Base-by-base conservation (phyloP, 2,888 invertebrate species). In the Odontomyia ornata region DNA sequence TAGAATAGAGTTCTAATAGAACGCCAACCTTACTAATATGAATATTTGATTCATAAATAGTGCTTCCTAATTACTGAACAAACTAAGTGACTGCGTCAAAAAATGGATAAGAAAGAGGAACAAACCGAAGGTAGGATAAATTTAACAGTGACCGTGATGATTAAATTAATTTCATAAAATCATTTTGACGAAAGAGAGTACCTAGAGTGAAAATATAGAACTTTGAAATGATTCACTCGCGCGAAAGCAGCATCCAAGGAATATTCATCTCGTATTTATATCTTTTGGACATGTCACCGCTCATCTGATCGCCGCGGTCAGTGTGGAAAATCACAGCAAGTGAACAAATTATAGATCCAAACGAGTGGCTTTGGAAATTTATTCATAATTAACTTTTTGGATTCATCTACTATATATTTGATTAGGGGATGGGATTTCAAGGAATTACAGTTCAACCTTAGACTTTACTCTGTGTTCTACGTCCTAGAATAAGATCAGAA, bases 181-280 rank as follows among this genome's bases (percentile, higher is more conserved):
- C 3, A 36, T 56, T 28, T 9, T 46, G 27, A 21, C 21, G 25
- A 21, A 60, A 21, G 23, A 60, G 13, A 21, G 2, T 18, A 60
- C 13, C 4, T 15, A 9, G 52, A 4, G 52, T 13, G 3, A 21
- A 21, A 52, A 72, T 71, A 47, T 69, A 23, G n/a, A 28, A 30
- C 18, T n/a, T 28, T 72, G 28, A 52, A 72, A 60, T 73, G 73
- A 73, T 60, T 73, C 73, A 73, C 52, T 21, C 2, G 30, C 57
- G 47, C 25, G 73, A 73, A 73, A 60, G 73, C 43, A 60, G 57
- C 72, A 25, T 69, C 69, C 47, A 57, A 73, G 73, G 30, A 60
- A 73, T 60, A 60, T 73, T 73, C 73, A 73, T 60, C 36, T 60
- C 21, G 30, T 73, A 73, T 73, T 73, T 73, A 73, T 73, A 73